Evolutionary conservation across 2,113 vertebrate genomes (phyloP).

Genomic region (Triplophysa tibetana): DNA sequence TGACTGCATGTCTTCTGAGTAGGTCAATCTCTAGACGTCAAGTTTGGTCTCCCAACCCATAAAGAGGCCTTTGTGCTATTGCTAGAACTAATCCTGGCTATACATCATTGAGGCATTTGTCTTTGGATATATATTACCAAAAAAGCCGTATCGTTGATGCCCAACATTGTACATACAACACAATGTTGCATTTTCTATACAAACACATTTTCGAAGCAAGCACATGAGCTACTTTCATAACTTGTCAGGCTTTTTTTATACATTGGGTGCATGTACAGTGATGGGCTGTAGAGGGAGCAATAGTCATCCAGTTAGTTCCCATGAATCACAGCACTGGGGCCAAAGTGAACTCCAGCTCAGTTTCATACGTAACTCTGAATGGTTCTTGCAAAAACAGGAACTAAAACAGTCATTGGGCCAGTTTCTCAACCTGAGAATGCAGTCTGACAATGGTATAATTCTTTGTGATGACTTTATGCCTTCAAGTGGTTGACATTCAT

Average conservation of each 20-base stretch:
- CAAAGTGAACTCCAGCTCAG: slow-evolving; percentile 14
- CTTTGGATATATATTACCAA: background rate
- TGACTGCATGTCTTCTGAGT: slow-evolving; percentile 15
- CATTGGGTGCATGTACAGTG: slow-evolving; percentile 4
- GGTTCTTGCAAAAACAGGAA: slow-evolving; percentile 22
- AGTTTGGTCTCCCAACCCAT: slow-evolving; percentile 27
- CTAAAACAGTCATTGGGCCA: slow-evolving; percentile 47
- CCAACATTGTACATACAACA: slow-evolving; percentile 21
- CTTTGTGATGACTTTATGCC: background rate
- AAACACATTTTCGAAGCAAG: slow-evolving; percentile 18
- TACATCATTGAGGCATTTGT: slow-evolving; percentile 30
- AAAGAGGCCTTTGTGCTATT: slow-evolving; percentile 44
- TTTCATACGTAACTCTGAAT: background rate
- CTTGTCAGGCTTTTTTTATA: background rate
- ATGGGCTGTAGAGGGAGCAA: slow-evolving; percentile 23
- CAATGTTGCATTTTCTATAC: slow-evolving; percentile 13
- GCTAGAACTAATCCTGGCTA: slow-evolving; percentile 44
- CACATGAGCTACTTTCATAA: slow-evolving; percentile 1
- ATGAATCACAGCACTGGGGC: slow-evolving; percentile 11
- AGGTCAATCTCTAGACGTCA: slow-evolving; percentile 9
- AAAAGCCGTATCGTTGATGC: slow-evolving; percentile 1
- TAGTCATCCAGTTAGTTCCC: slow-evolving; percentile 27
- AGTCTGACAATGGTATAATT: background rate
- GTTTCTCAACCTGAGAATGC: slow-evolving; percentile 50
- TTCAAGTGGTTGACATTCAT: slow-evolving; percentile 21